Base-by-base conservation (phyloP, 2,113 vertebrate species). In the Nothocercus nigrocapillus region DNA sequence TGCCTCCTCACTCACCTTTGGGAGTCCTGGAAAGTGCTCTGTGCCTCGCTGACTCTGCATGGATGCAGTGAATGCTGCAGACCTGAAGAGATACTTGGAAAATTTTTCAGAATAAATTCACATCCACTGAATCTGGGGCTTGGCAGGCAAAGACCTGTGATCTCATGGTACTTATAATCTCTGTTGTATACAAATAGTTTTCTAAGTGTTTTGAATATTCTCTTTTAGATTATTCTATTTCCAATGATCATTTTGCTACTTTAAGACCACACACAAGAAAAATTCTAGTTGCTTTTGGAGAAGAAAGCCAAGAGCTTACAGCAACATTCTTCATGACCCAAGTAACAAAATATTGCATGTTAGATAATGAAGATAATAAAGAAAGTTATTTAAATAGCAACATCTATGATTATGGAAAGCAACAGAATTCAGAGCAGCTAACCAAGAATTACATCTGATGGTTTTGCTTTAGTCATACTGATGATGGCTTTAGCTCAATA, bases 231-330 rank as follows among this genome's bases (percentile, higher is more conserved):
- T 82, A 64, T 64, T 91, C 45, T 61, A 21, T 40, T 92, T 86
- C 42, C 58, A 90, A 66, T 27, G 66, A 93, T 36, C 36, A 38
- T n/a, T 54, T 87, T 69, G 38, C 51, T 67, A 49, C 42, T 80
- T 90, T 84, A 84, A 82, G 88, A 89, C 62, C 69, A 81, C 88
- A 90, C 47, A 90, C 5, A 30, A 28, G 45, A 66, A 87, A 72
- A 89, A 42, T 27, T 63, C 34, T 49, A n/a, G 32, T 24, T 75
- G 67, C 44, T 76, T 83, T 78, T 64, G 21, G 77, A 82, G 36
- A 90, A 76, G 27, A 49, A 96, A 93, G 47, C 20, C 73, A 78
- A 75, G 42, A 66, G n/a, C 86, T 79, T 87, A 84, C 86, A 92
- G 30, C 6, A 88, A 42, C 30, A 25, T 77, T 83, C 40, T 58